Conservation (phyloP, 2,888 invertebrate species). For the Chymomyza caudatula region DNA sequence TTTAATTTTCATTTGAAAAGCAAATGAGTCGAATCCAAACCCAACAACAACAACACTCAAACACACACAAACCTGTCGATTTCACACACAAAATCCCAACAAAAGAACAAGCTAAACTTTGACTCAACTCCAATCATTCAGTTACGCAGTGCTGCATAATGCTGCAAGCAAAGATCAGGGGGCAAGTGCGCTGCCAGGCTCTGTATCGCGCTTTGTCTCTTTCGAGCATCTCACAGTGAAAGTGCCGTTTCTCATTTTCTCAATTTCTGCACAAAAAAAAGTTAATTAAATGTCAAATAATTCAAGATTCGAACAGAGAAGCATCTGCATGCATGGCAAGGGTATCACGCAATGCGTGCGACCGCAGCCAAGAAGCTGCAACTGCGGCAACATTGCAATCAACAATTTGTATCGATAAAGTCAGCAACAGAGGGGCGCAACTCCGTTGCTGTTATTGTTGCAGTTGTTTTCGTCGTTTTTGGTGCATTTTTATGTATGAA, state of each 20-base stretch:
- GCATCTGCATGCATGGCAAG: slow-evolving; percentile 43
- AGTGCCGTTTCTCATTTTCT: slow-evolving; percentile 66
- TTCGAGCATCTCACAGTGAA: slow-evolving; percentile 47
- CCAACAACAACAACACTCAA: not conserved
- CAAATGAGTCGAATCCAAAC: not conserved
- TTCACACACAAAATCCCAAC: slow-evolving; percentile 24
- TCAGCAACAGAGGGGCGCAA: not conserved
- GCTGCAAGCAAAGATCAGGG: not conserved
- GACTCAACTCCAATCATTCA: not conserved
- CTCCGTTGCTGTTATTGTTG: not conserved
- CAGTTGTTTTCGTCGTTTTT: slow-evolving; percentile 22
- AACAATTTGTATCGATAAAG: not conserved
- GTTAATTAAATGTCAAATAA: slow-evolving; percentile 71
- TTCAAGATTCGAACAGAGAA: slow-evolving; percentile 49
- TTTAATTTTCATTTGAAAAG: slow-evolving; percentile 45
- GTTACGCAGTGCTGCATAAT: not conserved
- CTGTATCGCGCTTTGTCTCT: not conserved
- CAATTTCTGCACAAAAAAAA: slow-evolving; percentile 21
- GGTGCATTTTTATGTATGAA: slow-evolving; percentile 33
- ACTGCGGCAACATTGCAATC: not conserved
- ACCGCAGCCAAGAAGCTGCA: slow-evolving; percentile 1
- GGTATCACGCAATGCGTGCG: slow-evolving; percentile 52
- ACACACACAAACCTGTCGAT: slow-evolving; percentile 48
- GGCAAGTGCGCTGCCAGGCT: not conserved
- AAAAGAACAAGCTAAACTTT: slow-evolving; percentile 49